Evolutionary conservation across 2,888 invertebrate species (phyloP), one percentile per base, ranked within the genome.

Genomic region (Cephus pygmeus): DNA sequence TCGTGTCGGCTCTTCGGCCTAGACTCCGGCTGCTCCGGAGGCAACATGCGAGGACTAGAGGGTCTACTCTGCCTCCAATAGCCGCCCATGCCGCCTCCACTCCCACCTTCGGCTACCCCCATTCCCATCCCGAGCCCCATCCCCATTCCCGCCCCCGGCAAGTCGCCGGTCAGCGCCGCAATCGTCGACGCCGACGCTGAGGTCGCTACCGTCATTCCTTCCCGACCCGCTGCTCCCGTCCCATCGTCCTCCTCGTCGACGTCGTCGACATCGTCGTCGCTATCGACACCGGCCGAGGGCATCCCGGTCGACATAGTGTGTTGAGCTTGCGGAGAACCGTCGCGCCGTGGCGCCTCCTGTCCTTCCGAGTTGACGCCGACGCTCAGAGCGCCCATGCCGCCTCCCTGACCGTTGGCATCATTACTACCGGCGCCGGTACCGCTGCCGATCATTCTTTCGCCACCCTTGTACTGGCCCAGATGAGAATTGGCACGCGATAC

Each of bases 1-100:
- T 90, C 94, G 93, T 79, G 93, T 89, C 91, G 93, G 90, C 91
- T 94, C 93, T 91, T 94, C 92, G 84, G 93, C 89, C 93, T 93
- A 77, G 92, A 92, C 83, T 93, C 91, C 84, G 92, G 91, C 84
- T 92, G 92, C 89, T 91, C 91, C 85, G 92, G 89, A 92, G 93
- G 92, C 85, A 94, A 94, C 92, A 93, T 91, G 89, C 91, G 91
- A 91, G 91, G 91, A 91, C 91, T 91, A 89, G 91, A 91, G 92
- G 90, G 93, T 92, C 91, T 92, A 87, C 90, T 92, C 89, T 90
- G 92, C 91, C 92, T 90, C 91, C 85, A 90, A 87, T 87, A 92
- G 91, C 90, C 92, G 90, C 90, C 92, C 89, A 88, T 91, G 87
- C 93, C 94, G 90, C 94, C 93, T 88, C 90, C 88, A 85, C 86